These are phyloP conservation scores for Balaeniceps rex DNA, from an alignment of 2,113 vertebrate genomes.

Conservation along the genomic window DNA sequence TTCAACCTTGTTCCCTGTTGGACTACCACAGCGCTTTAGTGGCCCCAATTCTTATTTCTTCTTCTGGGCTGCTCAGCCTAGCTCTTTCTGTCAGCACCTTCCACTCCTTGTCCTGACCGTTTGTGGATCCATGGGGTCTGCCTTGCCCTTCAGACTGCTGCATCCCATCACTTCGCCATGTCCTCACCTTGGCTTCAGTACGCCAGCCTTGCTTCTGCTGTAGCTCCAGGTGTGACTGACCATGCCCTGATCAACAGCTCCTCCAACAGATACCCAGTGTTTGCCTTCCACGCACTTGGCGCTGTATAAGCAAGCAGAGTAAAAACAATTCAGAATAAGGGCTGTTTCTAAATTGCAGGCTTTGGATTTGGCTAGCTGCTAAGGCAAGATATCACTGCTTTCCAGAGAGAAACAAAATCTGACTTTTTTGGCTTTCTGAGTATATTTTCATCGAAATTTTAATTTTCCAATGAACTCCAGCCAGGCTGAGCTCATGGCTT, in stretches of 20 bases:
- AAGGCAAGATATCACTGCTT: background rate
- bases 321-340: background rate
- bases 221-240: background rate
- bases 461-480: background rate
- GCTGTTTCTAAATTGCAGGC: background rate
- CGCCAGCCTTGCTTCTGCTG: background rate
- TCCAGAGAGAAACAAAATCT: background rate
- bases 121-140: background rate
- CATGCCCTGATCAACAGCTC: background rate
- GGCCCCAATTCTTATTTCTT: background rate
- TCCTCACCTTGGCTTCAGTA: background rate
- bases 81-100: background rate
- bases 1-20: background rate
- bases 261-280: background rate
- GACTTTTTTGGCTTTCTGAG: background rate
- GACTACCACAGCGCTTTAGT: background rate
- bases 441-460: background rate
- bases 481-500: background rate
- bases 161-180: background rate
- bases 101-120: background rate
- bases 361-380: background rate
- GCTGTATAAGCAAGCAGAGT: background rate
- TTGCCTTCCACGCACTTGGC: background rate
- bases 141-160: background rate
- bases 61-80: background rate